Conservation (phyloP, 2,797 vertebrate species). For the Halcyon leucocephala region DNA sequence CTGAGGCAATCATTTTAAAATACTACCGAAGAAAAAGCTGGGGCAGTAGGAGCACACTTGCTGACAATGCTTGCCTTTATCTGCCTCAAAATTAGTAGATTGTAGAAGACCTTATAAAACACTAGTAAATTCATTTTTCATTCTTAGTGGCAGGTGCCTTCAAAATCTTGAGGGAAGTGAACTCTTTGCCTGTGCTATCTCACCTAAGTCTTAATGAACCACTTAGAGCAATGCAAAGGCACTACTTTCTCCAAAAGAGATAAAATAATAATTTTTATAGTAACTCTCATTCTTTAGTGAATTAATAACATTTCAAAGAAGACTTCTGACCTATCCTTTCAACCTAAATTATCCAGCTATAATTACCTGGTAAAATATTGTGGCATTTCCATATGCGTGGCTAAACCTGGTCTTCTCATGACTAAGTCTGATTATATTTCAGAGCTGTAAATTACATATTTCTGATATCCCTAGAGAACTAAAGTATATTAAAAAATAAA, state of each 20-base stretch:
- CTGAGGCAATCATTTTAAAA: slow-evolving; percentile 34
- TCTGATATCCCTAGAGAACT: slow-evolving; percentile 20
- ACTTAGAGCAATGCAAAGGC: background rate
- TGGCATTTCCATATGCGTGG: background rate
- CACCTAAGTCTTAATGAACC: background rate
- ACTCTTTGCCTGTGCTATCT: background rate
- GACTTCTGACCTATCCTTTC: slow-evolving; percentile 25
- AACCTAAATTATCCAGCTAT: slow-evolving; percentile 13
- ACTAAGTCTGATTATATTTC: background rate
- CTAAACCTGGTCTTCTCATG: background rate
- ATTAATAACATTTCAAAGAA: slow-evolving; percentile 35
- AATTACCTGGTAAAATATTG: slow-evolving; percentile 49
- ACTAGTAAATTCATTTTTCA: background rate
- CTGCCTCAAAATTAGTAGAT: slow-evolving; percentile 30
- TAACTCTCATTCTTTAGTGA: slow-evolving; percentile 25
- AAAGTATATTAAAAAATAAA: slow-evolving; percentile 42
- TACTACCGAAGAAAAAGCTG: background rate
- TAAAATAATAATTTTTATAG: slow-evolving; percentile 2
- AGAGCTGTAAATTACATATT: slow-evolving; percentile 6
- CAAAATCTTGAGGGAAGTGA: background rate
- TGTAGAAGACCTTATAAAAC: slow-evolving; percentile 31
- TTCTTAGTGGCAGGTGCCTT: background rate
- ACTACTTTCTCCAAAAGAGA: background rate
- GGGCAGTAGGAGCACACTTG: background rate
- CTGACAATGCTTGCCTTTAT: background rate